phyloP scores from a whole-genome alignment of 2,888 invertebrate species.

The Cynaeus angustus region DNA sequence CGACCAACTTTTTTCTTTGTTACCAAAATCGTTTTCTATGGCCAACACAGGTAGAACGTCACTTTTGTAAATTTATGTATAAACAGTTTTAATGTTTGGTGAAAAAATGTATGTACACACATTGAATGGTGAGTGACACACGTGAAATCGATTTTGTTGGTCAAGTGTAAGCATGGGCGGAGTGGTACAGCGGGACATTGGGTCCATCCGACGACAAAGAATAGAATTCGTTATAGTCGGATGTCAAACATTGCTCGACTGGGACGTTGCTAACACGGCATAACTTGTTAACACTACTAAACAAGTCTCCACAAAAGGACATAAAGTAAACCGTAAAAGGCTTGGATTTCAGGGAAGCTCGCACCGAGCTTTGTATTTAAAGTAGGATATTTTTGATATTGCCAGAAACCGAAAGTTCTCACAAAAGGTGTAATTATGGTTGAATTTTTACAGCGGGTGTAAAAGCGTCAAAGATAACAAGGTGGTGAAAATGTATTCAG shows the following conservation, averaged over 20 bases:
- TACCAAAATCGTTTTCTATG: not conserved
- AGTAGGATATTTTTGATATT: not conserved
- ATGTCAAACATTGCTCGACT: conserved; percentile 47
- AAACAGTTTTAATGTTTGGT: conserved; percentile 39
- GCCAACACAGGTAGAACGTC: not conserved
- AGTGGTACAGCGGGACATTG: conserved; percentile 29
- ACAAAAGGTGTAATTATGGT: not conserved
- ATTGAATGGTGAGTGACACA: conserved; percentile 48
- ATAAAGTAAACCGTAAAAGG: conserved; percentile 45
- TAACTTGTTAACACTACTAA: conserved; percentile 47
- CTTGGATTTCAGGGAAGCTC: conserved; percentile 40
- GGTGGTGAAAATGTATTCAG: conserved; percentile 25
- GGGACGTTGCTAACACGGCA: conserved; percentile 43
- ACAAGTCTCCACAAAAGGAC: conserved; percentile 42
- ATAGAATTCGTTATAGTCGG: conserved; percentile 49
- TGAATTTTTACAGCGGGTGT: conserved; percentile 23
- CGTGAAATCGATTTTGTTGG: conserved; percentile 52
- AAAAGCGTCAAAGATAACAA: conserved; percentile 27
- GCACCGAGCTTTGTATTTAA: conserved; percentile 5
- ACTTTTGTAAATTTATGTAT: conserved; percentile 1
- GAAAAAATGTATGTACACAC: conserved; percentile 24
- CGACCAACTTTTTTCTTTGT: too few relatives aligned
- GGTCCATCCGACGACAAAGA: conserved; percentile 42
- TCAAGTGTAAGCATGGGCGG: conserved; percentile 33
- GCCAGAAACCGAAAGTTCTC: not conserved